Conservation (phyloP, 2,797 vertebrate genomes). For the Acanthornis magna region DNA sequence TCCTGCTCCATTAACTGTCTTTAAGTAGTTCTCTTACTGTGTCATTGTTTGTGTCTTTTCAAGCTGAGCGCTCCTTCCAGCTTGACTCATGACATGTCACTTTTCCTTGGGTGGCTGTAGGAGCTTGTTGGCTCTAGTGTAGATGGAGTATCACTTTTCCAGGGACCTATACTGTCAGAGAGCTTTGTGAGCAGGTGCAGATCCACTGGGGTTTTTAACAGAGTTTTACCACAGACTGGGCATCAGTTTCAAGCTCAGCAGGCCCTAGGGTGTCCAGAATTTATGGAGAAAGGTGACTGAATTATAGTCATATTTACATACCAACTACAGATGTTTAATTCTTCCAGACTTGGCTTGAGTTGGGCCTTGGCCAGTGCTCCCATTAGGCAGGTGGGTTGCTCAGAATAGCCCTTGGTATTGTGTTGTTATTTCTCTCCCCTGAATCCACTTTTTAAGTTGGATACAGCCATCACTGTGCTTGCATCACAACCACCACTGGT, state of each 20-base stretch:
- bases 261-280: background rate
- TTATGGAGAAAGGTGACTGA: background rate
- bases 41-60: background rate
- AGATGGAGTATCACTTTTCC: background rate
- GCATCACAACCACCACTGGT: background rate
- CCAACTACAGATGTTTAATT: background rate
- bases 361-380: background rate
- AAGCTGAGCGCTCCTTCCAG: background rate
- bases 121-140: background rate
- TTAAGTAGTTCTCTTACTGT: background rate
- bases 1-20: background rate
- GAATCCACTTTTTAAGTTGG: background rate
- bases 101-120: background rate
- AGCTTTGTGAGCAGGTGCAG: background rate
- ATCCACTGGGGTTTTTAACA: background rate
- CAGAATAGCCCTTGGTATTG: background rate
- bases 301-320: background rate
- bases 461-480: background rate
- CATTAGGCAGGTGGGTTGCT: background rate
- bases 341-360: background rate
- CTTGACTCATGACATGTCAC: too few species aligned
- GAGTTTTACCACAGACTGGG: background rate
- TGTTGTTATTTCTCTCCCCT: background rate
- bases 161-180: background rate
- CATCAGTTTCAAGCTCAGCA: background rate